Percentiles rank a stretch among this genome's conserved stretches.
These are phyloP conservation scores for Sternotherus odoratus DNA, from an alignment of 2,797 vertebrate genomes.

Conservation along the genomic window DNA sequence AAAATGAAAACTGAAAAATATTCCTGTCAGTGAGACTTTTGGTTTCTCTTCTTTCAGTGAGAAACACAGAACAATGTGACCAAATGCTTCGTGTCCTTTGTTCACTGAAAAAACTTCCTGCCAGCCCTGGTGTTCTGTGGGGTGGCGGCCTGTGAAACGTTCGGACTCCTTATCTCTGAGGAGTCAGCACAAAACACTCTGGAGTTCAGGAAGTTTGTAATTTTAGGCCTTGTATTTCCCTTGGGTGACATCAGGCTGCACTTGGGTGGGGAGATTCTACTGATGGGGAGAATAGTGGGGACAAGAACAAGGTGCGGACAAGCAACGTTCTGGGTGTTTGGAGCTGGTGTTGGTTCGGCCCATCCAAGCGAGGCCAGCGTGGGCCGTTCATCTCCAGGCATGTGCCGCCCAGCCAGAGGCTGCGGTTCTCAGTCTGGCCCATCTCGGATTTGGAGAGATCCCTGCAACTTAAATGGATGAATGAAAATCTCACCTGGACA, in stretches of 20 bases:
- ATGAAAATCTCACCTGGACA: conserved; percentile 77
- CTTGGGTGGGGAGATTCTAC: not conserved
- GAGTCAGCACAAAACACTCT: fast-evolving
- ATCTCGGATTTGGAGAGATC: not conserved
- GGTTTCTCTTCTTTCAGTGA: not conserved
- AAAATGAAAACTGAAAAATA: not conserved
- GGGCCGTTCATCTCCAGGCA: not conserved
- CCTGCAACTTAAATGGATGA: fast-evolving
- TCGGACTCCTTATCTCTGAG: conserved; percentile 20
- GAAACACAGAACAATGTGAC: not conserved
- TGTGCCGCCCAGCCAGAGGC: not conserved
- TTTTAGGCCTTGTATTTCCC: not conserved
- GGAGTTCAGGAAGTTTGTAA: not conserved
- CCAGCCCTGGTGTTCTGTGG: fast-evolving
- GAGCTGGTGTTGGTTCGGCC: not conserved
- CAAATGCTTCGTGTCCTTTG: not conserved
- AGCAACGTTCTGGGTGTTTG: not conserved
- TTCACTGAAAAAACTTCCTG: not conserved
- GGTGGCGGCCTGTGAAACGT: not conserved
- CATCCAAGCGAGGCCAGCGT: not conserved
- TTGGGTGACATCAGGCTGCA: not conserved
- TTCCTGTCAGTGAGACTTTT: not conserved
- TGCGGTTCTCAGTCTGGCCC: not conserved
- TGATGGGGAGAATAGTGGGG: not conserved
- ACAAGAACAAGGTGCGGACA: fast-evolving